Evolutionary conservation across 2,113 vertebrate genomes (phyloP), one percentile per base, ranked within the genome.

Genomic region (Eretmochelys imbricata): DNA sequence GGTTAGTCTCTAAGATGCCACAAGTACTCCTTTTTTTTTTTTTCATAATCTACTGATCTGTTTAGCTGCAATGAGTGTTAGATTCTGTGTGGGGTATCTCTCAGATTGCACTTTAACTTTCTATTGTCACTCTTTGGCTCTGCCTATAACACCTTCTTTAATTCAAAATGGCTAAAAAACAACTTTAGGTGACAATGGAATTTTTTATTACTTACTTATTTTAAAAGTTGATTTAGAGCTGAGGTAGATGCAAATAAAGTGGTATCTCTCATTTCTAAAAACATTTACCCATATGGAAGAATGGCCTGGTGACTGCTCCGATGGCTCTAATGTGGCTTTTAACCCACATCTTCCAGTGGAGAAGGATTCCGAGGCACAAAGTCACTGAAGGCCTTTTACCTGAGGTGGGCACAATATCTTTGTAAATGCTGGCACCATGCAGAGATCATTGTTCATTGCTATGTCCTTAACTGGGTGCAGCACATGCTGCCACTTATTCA

Each of bases 41-140:
- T 42, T 42, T 42, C 62, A 88, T 80, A 95, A 84, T 92, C 83
- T 92, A 27, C 38, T 93, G 57, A 76, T 6, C 10, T 42, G 38
- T 76, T 27, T 46, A 76, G 22, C 38, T 25, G 20, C 24, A 42
- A 46, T 38, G 72, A 76, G 72, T 25, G 5, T 42, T 24, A 6
- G 22, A 76, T 76, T 76, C 20, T 12, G 72, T 90, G 79, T 89
- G 92, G 89, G 89, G 24, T 94, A 95, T 96, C 38, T 93, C n/a
- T 87, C 50, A 75, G 78, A 54, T 57, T 2, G 4, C 81, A 93
- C 83, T 90, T 91, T 95, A 95, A 78, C 83, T 79, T 89, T 75
- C 50, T 85, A 1, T 12, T 57, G 62, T 91, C 83, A 11, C 90
- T 87, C 51, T 2, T 49, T n/a, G 84, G 50, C 72, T 83, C 81